Base-by-base conservation (phyloP, 2,888 invertebrate genomes). In the Troides helena region DNA sequence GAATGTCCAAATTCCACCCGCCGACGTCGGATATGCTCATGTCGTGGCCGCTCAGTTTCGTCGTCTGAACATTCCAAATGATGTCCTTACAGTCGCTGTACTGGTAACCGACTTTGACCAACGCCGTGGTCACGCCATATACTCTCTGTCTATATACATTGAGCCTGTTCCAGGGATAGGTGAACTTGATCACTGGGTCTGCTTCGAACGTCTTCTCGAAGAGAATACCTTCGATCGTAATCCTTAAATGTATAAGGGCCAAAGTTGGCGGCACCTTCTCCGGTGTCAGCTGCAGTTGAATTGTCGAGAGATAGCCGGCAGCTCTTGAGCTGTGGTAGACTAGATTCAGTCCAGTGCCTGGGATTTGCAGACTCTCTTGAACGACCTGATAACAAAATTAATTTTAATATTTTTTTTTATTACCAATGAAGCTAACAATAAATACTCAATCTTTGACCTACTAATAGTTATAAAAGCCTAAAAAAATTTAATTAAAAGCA, bases 11-110 rank as follows among this genome's bases (percentile, higher is more conserved):
- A 87, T 99, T 99, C 99, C 99, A 99, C 18, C 98, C 98, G 0
- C 99, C 99, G 57, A 99, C 97, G 88, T 98, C 98, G 0, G 98
- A 98, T 64, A 99, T 98, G 72, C 97, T 97, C 97, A 99, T 98
- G 82, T 99, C 98, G 82, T 98, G 98, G 0, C 99, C 99, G 79
- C 98, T 98, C 62, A 99, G 90, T 77, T 98, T 98, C 0, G 98
- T 98, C 0, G 98, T 98, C 84, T 98, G 98, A 36, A 97, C 97
- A 81, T 98, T 98, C 99, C 99, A 99, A 78, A 99, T 97, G 60
- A 98, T 95, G 82, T 97, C 96, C 78, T 96, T 96, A 85, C 99
- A 99, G 78, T 97, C 97, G 61, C 95, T 96, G 87, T 99, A 99
- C 84, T 98, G 97, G 87, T 99, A 99, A 0, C 99, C 99, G 8